Evolutionary conservation across 2,113 vertebrate genomes (phyloP), one percentile per base, ranked within the genome.

Genomic region (Cinclus mexicanus): DNA sequence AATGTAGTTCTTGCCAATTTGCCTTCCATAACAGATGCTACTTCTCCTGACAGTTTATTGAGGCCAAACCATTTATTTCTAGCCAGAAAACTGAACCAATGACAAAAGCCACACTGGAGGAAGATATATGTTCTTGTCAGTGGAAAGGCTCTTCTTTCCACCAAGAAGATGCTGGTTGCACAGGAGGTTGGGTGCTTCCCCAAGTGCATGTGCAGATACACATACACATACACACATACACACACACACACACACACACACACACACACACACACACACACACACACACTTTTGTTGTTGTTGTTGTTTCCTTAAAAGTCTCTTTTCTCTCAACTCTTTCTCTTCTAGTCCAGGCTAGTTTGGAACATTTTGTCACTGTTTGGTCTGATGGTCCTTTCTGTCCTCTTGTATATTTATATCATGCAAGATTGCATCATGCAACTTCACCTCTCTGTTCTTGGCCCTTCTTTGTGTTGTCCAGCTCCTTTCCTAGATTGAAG

Each of bases 1-100:
- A 67, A 93, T 44, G 60, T 69, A 56, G 44, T 53, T 83, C 69
- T 94, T 8, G 90, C 83, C 91, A 94, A 83, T 91, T 94, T 96
- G 83, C 88, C 87, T 97, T 86, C 84, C 46, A 53, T 81, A 97
- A 91, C 96, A 87, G 92, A 96, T 95, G 91, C 82, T 92, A 64
- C 67, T 95, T 94, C 83, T 87, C 93, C 94, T 95, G 72, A 89
- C 71, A 93, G 53, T 84, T 64, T 87, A 77, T 90, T 93, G 61
- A 92, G 93, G 92, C 94, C 53, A 95, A 93, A 82, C n/a, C 52
- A 68, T 80, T 94, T 85, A 49, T 87, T 87, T 77, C 83, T 63
- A 87, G 89, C 55, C 64, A 95, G 56, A 94, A 84, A 92, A 64
- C 0, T 29, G 53, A 95, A 92, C 87, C 93, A 90, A 83, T 80